phyloP scores from a whole-genome alignment of 2,888 invertebrate species.

The Coleophora flavipennella region DNA sequence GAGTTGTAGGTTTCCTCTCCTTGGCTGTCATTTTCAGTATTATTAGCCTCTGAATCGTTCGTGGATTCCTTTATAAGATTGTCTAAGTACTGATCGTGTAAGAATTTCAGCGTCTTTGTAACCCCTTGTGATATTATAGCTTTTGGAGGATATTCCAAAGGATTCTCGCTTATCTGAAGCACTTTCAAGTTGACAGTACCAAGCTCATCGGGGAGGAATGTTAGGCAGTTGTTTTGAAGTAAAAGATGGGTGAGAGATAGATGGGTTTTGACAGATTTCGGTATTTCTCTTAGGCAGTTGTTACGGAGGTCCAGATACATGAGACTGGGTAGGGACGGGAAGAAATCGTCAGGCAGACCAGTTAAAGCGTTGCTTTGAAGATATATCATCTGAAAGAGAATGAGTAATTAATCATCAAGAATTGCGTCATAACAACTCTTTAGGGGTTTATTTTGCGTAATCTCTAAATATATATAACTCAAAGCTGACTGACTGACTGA shows the following conservation, averaged over 20 bases:
- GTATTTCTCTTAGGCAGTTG: conserved; percentile 71
- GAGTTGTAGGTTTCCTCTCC: conserved; percentile 49
- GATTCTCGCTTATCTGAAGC: conserved; percentile 75
- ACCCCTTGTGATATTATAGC: conserved; percentile 69
- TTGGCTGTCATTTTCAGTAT: conserved; percentile 11
- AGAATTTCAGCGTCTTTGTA: conserved; percentile 37
- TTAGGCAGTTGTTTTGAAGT: conserved; percentile 75
- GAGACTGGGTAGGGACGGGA: conserved; percentile 65
- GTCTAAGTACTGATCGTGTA: conserved; percentile 44
- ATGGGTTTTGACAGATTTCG: conserved; percentile 72
- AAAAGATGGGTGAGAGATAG: conserved; percentile 73
- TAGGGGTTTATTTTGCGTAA: too few species aligned
- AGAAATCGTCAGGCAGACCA: conserved; percentile 72
- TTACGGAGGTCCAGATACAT: conserved; percentile 78
- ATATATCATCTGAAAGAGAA: conserved; percentile 48
- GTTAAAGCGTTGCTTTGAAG: conserved; percentile 69
- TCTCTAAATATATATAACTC: too few species aligned
- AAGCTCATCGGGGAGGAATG: conserved; percentile 74
- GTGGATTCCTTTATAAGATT: conserved; percentile 42
- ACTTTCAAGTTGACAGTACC: conserved; percentile 75
- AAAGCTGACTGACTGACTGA: too few species aligned
- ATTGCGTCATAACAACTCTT: too few species aligned
- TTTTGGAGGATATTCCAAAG: conserved; percentile 70
- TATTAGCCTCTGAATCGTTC: conserved; percentile 31
- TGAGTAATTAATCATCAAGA: background rate